Evolutionary conservation across 2,113 vertebrate genomes (phyloP).

Genomic region (Mohoua ochrocephala): DNA sequence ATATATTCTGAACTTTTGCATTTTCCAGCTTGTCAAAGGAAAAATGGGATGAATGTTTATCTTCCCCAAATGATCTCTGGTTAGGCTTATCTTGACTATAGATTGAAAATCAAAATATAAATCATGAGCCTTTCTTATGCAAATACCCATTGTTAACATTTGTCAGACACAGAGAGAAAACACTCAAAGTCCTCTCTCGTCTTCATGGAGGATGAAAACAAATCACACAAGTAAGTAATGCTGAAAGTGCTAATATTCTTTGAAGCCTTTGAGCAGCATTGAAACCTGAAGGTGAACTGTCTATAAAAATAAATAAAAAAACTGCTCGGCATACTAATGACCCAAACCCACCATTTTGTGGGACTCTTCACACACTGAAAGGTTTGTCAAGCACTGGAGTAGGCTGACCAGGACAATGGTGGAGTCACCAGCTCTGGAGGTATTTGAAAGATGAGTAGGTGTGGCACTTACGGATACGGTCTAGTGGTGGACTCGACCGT

Average conservation of each 20-base stretch:
- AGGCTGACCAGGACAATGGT: not conserved
- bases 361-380: not conserved
- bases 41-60: conserved; percentile 42
- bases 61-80: conserved; percentile 33
- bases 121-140: conserved; percentile 53
- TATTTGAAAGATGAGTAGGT: not conserved
- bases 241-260: not conserved
- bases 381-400: not conserved
- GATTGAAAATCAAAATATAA: conserved; percentile 54
- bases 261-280: not conserved
- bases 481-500: not conserved
- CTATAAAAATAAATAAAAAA: not conserved
- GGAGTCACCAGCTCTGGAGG: not conserved
- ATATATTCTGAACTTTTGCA: not conserved
- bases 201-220: conserved; percentile 34
- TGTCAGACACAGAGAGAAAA: conserved; percentile 49
- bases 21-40: conserved; percentile 28
- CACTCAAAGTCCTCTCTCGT: conserved; percentile 26
- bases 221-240: not conserved
- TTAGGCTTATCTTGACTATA: conserved; percentile 14
- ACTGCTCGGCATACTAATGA: not conserved
- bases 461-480: not conserved
- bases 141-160: conserved; percentile 43
- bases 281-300: not conserved
- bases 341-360: not conserved